Conservation (phyloP, 1,140 invertebrate species). For the Saccostrea echinata region DNA sequence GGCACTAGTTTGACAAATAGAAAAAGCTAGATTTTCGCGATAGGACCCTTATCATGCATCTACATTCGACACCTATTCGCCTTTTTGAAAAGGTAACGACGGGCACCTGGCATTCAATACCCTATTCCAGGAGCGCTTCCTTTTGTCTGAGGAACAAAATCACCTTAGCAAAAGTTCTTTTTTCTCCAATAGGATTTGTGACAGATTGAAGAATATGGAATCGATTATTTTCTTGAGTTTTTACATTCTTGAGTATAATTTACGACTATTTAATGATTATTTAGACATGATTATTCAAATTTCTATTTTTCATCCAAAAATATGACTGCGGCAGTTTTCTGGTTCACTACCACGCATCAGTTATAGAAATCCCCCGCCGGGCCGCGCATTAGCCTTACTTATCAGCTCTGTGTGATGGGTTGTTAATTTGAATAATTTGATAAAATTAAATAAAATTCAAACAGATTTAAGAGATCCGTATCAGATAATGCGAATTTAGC, state of each 20-base stretch:
- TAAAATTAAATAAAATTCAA: slow-evolving; percentile 40
- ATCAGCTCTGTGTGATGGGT: slow-evolving; percentile 26
- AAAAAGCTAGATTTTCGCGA: slow-evolving; percentile 32
- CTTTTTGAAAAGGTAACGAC: slow-evolving; percentile 43
- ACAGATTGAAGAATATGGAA: slow-evolving; percentile 6
- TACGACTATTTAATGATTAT: slow-evolving; percentile 32
- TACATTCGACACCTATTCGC: slow-evolving; percentile 51
- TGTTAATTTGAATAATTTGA: slow-evolving; percentile 40
- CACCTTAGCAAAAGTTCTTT: neutral
- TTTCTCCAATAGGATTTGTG: slow-evolving; percentile 4
- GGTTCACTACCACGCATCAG: slow-evolving; percentile 26
- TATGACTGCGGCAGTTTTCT: slow-evolving; percentile 18
- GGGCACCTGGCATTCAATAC: slow-evolving; percentile 50
- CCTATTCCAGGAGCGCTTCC: slow-evolving; percentile 43
- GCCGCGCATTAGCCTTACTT: slow-evolving; percentile 20
- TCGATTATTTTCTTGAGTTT: neutral
- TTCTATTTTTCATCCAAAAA: slow-evolving; percentile 19
- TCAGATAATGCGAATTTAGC: slow-evolving; percentile 27
- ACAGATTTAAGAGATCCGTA: slow-evolving; percentile 33
- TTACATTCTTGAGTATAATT: slow-evolving; percentile 19
- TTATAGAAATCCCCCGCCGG: slow-evolving; percentile 33
- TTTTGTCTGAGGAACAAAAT: slow-evolving; percentile 51
- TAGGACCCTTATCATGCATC: slow-evolving; percentile 45
- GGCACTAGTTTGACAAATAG: slow-evolving; percentile 14
- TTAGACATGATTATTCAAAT: slow-evolving; percentile 37